These are phyloP conservation scores for Strix aluco DNA, from an alignment of 2,113 vertebrate genomes.

Conservation along the genomic window DNA sequence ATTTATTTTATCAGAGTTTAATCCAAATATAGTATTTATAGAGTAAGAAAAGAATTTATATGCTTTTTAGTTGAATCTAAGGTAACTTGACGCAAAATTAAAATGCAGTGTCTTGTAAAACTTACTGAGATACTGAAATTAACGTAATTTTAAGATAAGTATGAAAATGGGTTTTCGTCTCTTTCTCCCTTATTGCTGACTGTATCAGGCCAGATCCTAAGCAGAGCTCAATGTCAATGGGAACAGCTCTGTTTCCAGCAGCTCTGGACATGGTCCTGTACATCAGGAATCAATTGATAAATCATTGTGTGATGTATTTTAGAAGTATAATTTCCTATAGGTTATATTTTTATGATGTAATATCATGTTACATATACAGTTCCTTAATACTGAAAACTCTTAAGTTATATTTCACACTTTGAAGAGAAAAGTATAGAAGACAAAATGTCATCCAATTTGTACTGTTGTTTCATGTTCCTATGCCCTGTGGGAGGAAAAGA, in stretches of 20 bases:
- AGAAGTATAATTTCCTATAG: not conserved
- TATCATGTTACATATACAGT: not conserved
- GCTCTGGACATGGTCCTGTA: not conserved
- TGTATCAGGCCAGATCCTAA: not conserved
- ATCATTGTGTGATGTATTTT: not conserved
- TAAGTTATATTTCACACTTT: constrained; percentile 2
- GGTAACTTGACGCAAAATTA: not conserved
- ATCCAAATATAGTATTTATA: not conserved
- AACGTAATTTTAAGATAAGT: not conserved
- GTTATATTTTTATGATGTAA: not conserved
- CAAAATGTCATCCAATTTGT: constrained; percentile 23
- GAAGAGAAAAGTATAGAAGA: constrained; percentile 3
- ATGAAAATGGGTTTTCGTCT: not conserved
- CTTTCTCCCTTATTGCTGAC: not conserved
- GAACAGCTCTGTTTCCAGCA: not conserved
- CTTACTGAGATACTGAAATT: not conserved
- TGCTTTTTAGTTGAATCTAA: not conserved
- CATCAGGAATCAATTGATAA: not conserved
- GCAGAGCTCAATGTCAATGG: not conserved
- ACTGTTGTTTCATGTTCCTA: constrained; percentile 39
- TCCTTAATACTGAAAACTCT: not conserved
- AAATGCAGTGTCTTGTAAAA: not conserved
- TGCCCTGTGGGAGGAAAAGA: constrained; percentile 62
- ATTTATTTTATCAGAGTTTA: not conserved
- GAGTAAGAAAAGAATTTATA: not conserved